These are phyloP conservation scores for Hirundo rustica DNA, from an alignment of 2,797 vertebrate species.

Conservation along the genomic window DNA sequence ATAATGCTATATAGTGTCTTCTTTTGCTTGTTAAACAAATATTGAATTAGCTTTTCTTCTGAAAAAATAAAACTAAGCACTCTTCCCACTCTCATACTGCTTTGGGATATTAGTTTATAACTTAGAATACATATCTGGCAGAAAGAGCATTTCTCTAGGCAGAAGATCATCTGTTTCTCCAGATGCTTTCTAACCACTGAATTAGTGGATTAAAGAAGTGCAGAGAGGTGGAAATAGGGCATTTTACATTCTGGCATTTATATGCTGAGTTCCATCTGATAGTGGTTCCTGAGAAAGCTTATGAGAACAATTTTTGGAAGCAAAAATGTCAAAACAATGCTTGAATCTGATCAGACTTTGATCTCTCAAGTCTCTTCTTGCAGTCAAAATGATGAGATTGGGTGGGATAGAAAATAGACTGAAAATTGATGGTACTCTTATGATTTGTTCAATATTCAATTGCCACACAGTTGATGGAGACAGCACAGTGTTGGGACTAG, in stretches of 20 bases:
- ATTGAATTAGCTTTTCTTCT: background rate
- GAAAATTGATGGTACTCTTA: background rate
- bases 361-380: background rate
- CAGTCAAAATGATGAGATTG: background rate
- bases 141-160: background rate
- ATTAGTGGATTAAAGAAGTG: background rate
- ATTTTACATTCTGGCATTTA: background rate
- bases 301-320: background rate
- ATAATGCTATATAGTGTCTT: background rate
- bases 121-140: background rate
- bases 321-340: background rate
- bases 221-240: background rate
- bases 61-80: background rate
- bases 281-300: background rate
- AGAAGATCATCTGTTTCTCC: constrained; percentile 25
- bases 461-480: background rate
- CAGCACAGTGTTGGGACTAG: background rate
- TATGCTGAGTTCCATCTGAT: background rate
- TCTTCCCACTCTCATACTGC: background rate
- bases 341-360: background rate
- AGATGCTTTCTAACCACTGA: constrained; percentile 11
- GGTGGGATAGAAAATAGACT: background rate
- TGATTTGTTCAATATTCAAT: background rate
- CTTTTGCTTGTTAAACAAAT: background rate
- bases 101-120: background rate